Evolutionary conservation across 2,888 invertebrate genomes (phyloP).

Genomic region (Herminia tarsipennalis): DNA sequence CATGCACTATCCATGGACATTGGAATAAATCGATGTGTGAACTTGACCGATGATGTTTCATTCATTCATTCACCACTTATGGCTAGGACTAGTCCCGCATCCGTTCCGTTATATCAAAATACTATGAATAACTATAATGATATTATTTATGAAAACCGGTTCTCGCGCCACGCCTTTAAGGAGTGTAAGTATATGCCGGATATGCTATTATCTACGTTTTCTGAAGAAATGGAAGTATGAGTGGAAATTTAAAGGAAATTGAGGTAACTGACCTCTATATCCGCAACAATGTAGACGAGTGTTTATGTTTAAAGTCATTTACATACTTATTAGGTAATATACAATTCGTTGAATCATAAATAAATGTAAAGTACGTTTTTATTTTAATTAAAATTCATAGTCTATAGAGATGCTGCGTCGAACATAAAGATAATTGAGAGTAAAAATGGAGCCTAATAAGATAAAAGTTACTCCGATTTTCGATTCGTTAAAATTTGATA

Average conservation of each 20-base stretch:
- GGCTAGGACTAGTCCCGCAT: conserved; percentile 54
- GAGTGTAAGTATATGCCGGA: conserved; percentile 36
- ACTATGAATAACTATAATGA: conserved; percentile 50
- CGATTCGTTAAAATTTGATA: conserved; percentile 30
- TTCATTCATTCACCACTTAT: conserved; percentile 51
- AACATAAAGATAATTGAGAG: conserved; percentile 18
- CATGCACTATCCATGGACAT: conserved; percentile 24
- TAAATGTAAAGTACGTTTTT: neutral
- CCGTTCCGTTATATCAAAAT: conserved; percentile 57
- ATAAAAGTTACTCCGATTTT: conserved; percentile 10
- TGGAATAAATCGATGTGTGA: conserved; percentile 46
- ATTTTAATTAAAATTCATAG: neutral
- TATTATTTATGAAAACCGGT: conserved; percentile 44
- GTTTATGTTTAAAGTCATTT: too few species aligned
- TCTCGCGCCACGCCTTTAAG: conserved; percentile 20
- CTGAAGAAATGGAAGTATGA: conserved; percentile 19
- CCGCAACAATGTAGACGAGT: neutral
- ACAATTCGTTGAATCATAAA: too few species aligned
- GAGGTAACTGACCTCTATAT: conserved; percentile 8
- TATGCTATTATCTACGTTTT: conserved; percentile 10
- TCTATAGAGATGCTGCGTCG: neutral
- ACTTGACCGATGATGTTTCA: conserved; percentile 52
- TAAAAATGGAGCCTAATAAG: too few species aligned
- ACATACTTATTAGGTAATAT: too few species aligned
- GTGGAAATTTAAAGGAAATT: conserved; percentile 12